Evolutionary conservation across 2,797 vertebrate genomes (phyloP).

Genomic region (Kryptolebias ocellatus): DNA sequence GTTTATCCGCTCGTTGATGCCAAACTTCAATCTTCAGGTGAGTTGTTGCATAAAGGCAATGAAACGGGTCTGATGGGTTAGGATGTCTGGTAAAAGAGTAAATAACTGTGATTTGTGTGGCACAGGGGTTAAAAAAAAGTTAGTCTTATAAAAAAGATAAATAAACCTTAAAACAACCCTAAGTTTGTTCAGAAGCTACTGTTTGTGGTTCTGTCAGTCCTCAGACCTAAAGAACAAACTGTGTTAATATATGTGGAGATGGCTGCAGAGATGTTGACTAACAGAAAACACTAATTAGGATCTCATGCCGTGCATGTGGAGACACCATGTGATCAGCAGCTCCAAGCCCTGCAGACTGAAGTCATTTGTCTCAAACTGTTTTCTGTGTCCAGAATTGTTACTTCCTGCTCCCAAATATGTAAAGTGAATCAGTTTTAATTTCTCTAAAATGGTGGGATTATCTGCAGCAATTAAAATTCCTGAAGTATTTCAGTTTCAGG

Average conservation of each 20-base stretch:
- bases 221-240: slow-evolving; percentile 2
- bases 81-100: background rate
- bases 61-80: background rate
- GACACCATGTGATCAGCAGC: slow-evolving; percentile 40
- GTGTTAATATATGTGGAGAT: background rate
- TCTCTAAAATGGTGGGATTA: slow-evolving; percentile 1
- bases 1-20: slow-evolving; percentile 94
- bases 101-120: background rate
- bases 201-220: background rate
- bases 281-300: slow-evolving; percentile 25
- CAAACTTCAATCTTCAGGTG: slow-evolving; percentile 95
- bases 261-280: slow-evolving; percentile 1
- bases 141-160: background rate
- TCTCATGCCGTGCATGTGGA: slow-evolving; percentile 32
- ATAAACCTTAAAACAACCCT: background rate
- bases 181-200: background rate
- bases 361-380: slow-evolving; percentile 10
- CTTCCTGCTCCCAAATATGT: background rate
- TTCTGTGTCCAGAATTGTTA: slow-evolving; percentile 11
- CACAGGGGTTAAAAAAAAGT: no score
- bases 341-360: slow-evolving; percentile 25
- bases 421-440: background rate
- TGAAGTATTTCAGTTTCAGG: background rate
- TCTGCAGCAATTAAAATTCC: background rate
- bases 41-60: slow-evolving; percentile 51